Conservation (phyloP, 1,140 invertebrate genomes). For the Maniola jurtina region DNA sequence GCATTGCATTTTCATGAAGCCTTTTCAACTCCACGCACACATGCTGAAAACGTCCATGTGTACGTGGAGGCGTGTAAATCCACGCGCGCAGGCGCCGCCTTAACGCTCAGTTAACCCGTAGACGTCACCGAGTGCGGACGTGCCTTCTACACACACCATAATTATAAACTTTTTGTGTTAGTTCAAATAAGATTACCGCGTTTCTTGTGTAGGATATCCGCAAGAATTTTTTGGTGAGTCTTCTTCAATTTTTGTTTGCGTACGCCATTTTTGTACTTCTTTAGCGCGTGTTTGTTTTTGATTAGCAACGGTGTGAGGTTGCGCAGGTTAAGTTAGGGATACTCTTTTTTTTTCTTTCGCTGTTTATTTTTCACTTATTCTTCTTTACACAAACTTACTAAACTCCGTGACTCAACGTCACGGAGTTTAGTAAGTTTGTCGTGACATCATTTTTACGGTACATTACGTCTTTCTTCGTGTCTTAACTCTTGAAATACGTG, state of each 20-base stretch:
- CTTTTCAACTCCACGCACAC: constrained; percentile 38
- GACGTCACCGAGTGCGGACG: constrained; percentile 42
- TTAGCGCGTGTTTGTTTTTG: constrained; percentile 30
- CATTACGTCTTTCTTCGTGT: background rate
- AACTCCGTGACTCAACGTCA: no score
- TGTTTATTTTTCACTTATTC: constrained; percentile 40
- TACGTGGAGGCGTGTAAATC: constrained; percentile 52
- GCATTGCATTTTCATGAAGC: constrained; percentile 65
- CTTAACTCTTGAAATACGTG: no score
- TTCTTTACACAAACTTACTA: no score
- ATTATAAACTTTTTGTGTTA: constrained; percentile 39
- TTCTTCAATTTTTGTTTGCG: constrained; percentile 38
- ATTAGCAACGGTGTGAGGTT: constrained; percentile 33
- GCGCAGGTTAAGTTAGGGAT: constrained; percentile 28
- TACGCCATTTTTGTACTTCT: constrained; percentile 34
- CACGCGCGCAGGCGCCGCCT: constrained; percentile 62
- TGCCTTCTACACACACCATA: constrained; percentile 18
- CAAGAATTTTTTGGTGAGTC: constrained; percentile 50
- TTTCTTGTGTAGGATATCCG: constrained; percentile 59
- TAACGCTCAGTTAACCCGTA: constrained; percentile 44
- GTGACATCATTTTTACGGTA: constrained; percentile 31
- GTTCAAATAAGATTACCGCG: constrained; percentile 61
- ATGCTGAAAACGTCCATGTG: constrained; percentile 32
- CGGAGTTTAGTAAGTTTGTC: constrained; percentile 23
- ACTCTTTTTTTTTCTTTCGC: background rate